Evolutionary conservation across 2,797 vertebrate genomes (phyloP), one percentile per base, ranked within the genome.

Genomic region (Carduelis carduelis): DNA sequence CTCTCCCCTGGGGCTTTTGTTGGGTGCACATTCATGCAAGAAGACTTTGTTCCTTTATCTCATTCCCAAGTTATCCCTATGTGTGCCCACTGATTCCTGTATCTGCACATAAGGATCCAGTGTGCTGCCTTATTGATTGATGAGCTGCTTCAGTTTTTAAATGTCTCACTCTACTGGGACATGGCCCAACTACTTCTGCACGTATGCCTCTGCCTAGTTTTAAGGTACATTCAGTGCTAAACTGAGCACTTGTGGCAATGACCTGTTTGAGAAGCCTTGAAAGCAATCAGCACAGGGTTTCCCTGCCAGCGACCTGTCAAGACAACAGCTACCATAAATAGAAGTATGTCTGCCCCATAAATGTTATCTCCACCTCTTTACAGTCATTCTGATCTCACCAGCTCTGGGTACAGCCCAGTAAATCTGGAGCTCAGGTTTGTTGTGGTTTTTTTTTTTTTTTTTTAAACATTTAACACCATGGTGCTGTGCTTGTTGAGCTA

Each of bases 231-330:
- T 71, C 28, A 9, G 27, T 53, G n/a, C 53, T 77, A 64, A 89
- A 60, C 19, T n/a, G 64, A 63, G 34, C 12, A 18, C 39, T 83
- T 37, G 41, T 83, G 93, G 44, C 53, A 90, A 34, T 83, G 87
- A 81, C 35, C 64, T 68, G 28, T 32, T 56, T 77, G 82, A 85
- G 79, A 71, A 86, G 69, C 81, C 47, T 76, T 72, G 81, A 63
- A 83, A 83, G 66, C 0, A 5, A 35, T 68, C 78, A 82, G 57
- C 20, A 7, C 20, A 0, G 0, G 11, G 17, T 64, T 91, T 89
- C 63, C 11, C 55, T 93, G 65, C 57, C 87, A 63, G 20, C 44
- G 61, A 64, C 61, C 66, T 61, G 46, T 61, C 69, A 78, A 75
- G 82, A 47, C 24, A 81, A 26, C 43, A 59, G 32, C 57, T 61